Evolutionary conservation across 2,888 invertebrate species (phyloP).

Genomic region (Rhorus exstirpatorius): DNA sequence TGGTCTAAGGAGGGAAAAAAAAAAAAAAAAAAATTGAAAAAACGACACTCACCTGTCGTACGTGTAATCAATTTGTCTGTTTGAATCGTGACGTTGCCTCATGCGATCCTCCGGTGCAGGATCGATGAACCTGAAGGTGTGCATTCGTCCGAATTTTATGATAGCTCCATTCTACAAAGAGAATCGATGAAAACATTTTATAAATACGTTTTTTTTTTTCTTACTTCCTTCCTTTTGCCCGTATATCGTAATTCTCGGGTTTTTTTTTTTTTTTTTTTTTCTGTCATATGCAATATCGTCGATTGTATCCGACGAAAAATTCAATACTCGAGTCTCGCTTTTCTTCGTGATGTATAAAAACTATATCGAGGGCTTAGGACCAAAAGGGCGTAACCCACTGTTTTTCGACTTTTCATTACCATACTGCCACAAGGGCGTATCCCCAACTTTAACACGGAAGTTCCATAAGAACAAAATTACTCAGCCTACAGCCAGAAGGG

Average conservation of each 20-base stretch:
- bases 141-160: constrained; percentile 94
- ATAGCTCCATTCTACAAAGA: constrained; percentile 91
- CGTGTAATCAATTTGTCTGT: constrained; percentile 91
- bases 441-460: too few species aligned
- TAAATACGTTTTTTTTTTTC: too few species aligned
- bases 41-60: constrained; percentile 91
- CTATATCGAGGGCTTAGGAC: too few species aligned
- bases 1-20: not conserved
- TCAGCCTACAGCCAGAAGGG: too few species aligned
- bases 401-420: too few species aligned
- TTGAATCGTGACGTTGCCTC: constrained; percentile 92
- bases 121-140: constrained; percentile 95
- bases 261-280: constrained; percentile 14
- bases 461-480: too few species aligned
- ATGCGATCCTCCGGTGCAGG: constrained; percentile 93
- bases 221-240: not conserved
- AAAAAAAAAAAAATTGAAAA: not conserved
- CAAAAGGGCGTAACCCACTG: too few species aligned
- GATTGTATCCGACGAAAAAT: constrained; percentile 21
- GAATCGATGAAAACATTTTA: constrained; percentile 14
- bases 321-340: constrained; percentile 14
- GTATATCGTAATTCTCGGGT: too few species aligned
- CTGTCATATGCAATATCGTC: not conserved
- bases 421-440: too few species aligned
- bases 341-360: constrained; percentile 25